Conservation (phyloP, 1,140 invertebrate species). For the Drosophila santomea region DNA sequence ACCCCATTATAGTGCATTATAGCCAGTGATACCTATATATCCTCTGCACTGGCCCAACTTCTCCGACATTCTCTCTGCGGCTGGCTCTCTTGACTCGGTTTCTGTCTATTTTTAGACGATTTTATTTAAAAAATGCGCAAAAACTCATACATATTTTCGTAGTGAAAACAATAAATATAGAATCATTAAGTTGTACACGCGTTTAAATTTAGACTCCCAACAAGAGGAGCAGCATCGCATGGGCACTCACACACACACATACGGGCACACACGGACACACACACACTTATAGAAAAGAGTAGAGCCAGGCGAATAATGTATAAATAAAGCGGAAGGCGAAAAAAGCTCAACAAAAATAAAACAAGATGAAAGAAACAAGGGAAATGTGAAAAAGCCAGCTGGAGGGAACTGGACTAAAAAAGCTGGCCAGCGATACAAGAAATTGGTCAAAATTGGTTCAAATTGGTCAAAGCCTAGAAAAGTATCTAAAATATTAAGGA, state of each 20-base stretch:
- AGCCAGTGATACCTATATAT: constrained; percentile 11
- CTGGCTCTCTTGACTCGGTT: constrained; percentile 52
- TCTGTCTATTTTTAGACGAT: constrained; percentile 45
- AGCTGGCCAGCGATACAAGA: constrained; percentile 2
- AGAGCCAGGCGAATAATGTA: constrained; percentile 54
- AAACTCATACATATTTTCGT: constrained; percentile 84
- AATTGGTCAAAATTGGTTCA: background rate
- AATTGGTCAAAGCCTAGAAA: background rate
- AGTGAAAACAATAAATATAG: constrained; percentile 84
- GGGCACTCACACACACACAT: constrained; percentile 4
- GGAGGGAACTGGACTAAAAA: constrained; percentile 16
- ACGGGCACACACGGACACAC: background rate
- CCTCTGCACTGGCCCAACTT: constrained; percentile 9
- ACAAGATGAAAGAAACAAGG: constrained; percentile 9
- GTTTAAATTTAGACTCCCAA: constrained; percentile 78
- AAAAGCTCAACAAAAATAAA: constrained; percentile 57
- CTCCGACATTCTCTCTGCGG: constrained; percentile 23
- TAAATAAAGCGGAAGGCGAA: constrained; percentile 53
- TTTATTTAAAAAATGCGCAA: constrained; percentile 80
- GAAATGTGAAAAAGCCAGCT: constrained; percentile 12
- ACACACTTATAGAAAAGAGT: background rate
- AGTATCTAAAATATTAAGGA: background rate
- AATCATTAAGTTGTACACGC: constrained; percentile 84
- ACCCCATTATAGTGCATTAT: constrained; percentile 1
- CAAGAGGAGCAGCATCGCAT: constrained; percentile 35